phyloP scores from a whole-genome alignment of 2,113 vertebrate species.

The Irena cyanogastra region DNA sequence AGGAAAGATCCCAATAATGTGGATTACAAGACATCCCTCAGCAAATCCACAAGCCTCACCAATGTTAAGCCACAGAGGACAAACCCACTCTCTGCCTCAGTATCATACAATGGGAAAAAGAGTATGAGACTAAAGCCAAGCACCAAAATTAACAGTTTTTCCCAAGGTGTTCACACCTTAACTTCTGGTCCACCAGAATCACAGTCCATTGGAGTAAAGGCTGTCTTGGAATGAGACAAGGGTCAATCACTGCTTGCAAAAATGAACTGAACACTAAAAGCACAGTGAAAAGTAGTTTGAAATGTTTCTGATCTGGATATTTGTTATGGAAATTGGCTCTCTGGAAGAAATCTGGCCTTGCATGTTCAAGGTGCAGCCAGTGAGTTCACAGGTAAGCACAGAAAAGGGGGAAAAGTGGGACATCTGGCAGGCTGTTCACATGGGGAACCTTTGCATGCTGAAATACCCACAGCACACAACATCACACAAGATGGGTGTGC shows the following conservation, averaged over 20 bases:
- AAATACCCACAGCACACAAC: neutral
- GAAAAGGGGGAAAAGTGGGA: neutral
- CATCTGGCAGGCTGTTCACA: accelerated
- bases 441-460: neutral
- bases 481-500: neutral
- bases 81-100: neutral
- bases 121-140: neutral
- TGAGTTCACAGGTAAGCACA: neutral
- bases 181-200: neutral
- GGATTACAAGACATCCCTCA: neutral
- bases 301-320: neutral
- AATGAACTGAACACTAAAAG: neutral
- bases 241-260: neutral
- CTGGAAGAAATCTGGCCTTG: neutral
- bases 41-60: neutral
- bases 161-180: neutral
- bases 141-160: neutral
- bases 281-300: neutral
- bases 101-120: neutral
- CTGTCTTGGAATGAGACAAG: neutral
- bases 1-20: neutral
- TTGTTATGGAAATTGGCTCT: accelerated
- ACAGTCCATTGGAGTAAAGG: neutral
- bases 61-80: neutral
- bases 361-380: neutral